Base-by-base conservation (phyloP, 64 coral and sea anemone species). In the Actinia tenebrosa region DNA sequence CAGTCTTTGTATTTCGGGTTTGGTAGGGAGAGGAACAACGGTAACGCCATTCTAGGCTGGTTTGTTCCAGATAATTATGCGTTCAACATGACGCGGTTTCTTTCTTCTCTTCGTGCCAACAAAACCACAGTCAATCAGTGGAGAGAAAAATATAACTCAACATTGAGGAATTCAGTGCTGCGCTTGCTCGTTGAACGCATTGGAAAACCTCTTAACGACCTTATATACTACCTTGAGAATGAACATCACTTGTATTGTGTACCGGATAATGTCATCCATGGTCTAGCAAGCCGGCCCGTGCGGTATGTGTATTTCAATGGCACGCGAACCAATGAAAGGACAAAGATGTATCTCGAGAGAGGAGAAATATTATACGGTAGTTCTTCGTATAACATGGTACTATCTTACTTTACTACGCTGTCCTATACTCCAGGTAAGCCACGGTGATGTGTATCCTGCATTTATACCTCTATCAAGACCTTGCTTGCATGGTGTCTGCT, bases 391-490 rank as follows among this genome's bases (percentile, higher is more conserved):
- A 45, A 37, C n/a, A 85, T 64, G 55, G 37, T 89, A 11, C 16
- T 93, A 15, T 44, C 83, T 10, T 93, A 86, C 59, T 93, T 86
- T 56, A 93, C 92, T 10, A 89, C 92, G 2, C 83, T 81, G 27
- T 54, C 82, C 53, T 87, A 89, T 37, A 87, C 84, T 8, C 83
- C 89, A 79, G 89, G 89, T 77, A 86, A 56, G 47, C 56, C 56
- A 58, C 11, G 53, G 6, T 55, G 6, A 55, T 11, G 11, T 55
- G 53, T 55, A 6, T 55, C 6, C 53, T 55, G 11, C 53, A 55
- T 6, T 55, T 55, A 55, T 55, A 37, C 30, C 30, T 37, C 30
- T 37, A 37, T 37, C 30, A 37, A 55, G 53, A 11, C 53, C 2
- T 55, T 55, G 53, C 53, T 55, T 55, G 53, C 53, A 55, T 55